Evolutionary conservation across 2,113 vertebrate genomes (phyloP).

Genomic region (Meriones unguiculatus): DNA sequence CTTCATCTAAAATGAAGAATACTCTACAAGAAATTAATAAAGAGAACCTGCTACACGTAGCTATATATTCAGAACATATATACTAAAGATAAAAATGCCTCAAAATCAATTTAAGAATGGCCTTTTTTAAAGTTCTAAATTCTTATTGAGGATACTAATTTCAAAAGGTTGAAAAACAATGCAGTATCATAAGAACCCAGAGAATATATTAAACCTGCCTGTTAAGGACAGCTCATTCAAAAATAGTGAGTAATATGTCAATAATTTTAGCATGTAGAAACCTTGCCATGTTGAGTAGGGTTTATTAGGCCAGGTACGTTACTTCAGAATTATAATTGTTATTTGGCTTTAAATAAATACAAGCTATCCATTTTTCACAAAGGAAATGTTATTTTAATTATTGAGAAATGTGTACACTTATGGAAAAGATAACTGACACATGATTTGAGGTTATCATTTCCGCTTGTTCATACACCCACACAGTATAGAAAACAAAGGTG

Average conservation of each 20-base stretch:
- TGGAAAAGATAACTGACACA: not conserved
- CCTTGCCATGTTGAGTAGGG: not conserved
- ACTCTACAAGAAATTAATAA: constrained; percentile 4
- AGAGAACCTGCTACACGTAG: not conserved
- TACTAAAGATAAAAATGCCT: not conserved
- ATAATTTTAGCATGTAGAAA: not conserved
- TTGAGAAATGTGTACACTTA: not conserved
- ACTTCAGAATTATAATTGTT: not conserved
- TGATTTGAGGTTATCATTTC: not conserved
- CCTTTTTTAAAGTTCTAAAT: not conserved
- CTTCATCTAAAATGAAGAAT: not conserved
- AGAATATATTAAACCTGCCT: not conserved
- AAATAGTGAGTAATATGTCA: not conserved
- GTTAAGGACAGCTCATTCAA: not conserved
- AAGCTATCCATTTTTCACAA: not conserved
- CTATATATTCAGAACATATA: not conserved
- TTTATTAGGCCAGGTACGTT: not conserved
- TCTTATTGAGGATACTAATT: not conserved
- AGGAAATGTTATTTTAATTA: not conserved
- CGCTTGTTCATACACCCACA: not conserved
- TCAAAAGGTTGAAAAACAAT: not conserved
- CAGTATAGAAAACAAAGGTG: not conserved
- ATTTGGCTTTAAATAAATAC: not conserved
- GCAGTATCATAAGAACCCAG: accelerated
- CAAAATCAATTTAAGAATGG: not conserved